These are phyloP conservation scores for Myotis vivesi DNA, from an alignment of 2,797 vertebrate species.

Conservation along the genomic window DNA sequence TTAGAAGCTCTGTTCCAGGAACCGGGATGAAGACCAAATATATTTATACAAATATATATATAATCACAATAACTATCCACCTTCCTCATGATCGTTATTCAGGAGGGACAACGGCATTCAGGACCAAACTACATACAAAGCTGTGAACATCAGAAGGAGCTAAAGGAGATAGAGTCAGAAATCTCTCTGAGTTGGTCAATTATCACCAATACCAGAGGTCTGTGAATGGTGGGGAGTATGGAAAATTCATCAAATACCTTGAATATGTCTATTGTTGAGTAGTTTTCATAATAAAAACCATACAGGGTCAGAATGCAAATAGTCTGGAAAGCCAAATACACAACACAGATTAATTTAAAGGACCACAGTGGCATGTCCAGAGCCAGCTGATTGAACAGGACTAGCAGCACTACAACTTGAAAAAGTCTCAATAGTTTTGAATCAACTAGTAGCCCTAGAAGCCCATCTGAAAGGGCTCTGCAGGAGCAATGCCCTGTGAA, in stretches of 20 bases:
- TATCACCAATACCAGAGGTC: neutral
- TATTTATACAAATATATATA: neutral
- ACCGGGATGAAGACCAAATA: neutral
- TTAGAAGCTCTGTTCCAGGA: neutral
- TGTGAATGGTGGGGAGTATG: neutral
- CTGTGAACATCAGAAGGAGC: neutral
- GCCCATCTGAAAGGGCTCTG: neutral
- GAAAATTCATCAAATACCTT: neutral
- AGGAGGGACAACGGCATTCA: neutral
- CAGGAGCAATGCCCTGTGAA: neutral
- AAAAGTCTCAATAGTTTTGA: neutral
- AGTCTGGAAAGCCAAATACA: neutral
- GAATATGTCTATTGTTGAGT: neutral
- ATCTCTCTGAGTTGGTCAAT: neutral
- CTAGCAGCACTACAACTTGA: neutral
- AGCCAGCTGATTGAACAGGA: neutral
- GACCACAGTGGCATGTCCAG: neutral
- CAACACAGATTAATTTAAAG: neutral
- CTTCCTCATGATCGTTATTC: neutral
- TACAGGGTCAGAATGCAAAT: neutral
- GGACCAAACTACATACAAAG: neutral
- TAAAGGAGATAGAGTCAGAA: neutral
- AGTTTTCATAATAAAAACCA: neutral
- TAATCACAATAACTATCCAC: neutral
- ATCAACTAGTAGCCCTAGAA: neutral